Conservation (phyloP, 1,140 invertebrate genomes). For the Platyscapa corneri region DNA sequence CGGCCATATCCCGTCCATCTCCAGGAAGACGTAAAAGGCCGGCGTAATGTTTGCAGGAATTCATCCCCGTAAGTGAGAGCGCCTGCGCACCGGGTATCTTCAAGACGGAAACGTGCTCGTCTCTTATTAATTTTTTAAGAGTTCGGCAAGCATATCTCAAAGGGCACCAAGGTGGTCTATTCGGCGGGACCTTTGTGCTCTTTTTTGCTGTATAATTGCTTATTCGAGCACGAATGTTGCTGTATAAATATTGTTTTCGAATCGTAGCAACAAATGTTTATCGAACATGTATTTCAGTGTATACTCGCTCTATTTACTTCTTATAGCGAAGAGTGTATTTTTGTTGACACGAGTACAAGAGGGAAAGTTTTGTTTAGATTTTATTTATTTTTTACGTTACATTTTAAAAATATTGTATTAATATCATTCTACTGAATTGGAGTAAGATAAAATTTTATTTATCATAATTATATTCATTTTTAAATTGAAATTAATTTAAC, state of each 20-base stretch:
- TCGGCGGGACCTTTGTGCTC: no score
- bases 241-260: neutral
- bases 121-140: slow-evolving; percentile 1
- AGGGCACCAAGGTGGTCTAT: no score
- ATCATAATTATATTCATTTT: no score
- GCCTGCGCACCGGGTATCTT: neutral
- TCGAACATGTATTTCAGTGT: neutral
- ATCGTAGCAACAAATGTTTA: neutral
- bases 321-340: neutral
- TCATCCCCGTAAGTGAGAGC: neutral
- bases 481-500: no score
- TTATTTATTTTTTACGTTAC: no score
- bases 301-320: neutral
- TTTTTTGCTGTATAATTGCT: neutral
- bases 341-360: no score
- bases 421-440: no score
- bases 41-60: neutral
- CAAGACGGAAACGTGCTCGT: neutral
- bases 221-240: neutral
- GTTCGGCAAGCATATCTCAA: neutral
- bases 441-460: no score
- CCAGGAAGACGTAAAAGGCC: no score
- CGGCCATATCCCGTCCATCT: no score
- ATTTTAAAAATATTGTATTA: no score
- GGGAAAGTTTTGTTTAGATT: no score